phyloP scores from a whole-genome alignment of 1,140 invertebrate species.

The Nasonia vitripennis region DNA sequence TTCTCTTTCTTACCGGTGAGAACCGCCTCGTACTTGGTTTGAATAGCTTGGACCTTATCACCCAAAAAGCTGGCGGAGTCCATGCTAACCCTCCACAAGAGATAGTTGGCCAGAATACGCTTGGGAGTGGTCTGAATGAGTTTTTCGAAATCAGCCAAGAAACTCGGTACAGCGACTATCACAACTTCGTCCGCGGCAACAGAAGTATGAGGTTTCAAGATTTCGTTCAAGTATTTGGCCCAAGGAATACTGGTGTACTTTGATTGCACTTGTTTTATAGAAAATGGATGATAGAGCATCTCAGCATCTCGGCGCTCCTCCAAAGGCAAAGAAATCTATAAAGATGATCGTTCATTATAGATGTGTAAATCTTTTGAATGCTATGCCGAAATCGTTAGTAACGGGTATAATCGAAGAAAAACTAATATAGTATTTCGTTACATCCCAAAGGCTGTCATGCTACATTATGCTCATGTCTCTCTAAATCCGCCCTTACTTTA shows the following conservation, averaged over 20 bases:
- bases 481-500: no score
- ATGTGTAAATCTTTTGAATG: no score
- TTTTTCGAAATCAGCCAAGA: constrained; percentile 80
- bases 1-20: constrained; percentile 71
- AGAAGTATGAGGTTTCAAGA: constrained; percentile 72
- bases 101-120: constrained; percentile 81
- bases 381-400: no score
- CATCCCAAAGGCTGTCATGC: no score
- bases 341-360: no score
- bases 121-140: constrained; percentile 76
- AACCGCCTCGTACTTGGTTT: not conserved
- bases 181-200: constrained; percentile 82
- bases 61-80: constrained; percentile 71
- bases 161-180: constrained; percentile 86
- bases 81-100: constrained; percentile 81
- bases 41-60: not conserved
- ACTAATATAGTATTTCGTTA: no score
- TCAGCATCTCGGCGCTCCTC: no score
- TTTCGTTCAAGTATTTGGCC: constrained; percentile 85
- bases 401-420: no score
- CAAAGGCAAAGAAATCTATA: no score
- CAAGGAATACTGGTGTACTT: constrained; percentile 86
- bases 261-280: not conserved
- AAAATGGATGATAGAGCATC: no score
- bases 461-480: no score